Conservation (phyloP, 1,140 invertebrate genomes). For the Pectinophora gossypiella region DNA sequence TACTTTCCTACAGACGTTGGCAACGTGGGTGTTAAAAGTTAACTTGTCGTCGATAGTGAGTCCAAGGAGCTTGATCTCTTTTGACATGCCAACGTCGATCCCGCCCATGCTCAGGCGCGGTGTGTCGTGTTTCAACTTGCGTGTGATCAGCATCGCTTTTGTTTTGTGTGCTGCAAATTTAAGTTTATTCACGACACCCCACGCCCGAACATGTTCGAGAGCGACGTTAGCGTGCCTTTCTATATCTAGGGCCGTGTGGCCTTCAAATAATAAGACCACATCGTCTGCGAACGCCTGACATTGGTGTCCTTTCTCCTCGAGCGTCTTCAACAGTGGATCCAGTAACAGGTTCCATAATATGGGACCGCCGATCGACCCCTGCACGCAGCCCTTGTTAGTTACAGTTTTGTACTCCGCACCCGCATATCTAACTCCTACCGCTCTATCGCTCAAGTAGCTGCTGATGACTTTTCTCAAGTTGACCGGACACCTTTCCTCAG, state of each 20-base stretch:
- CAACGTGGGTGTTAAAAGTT: background rate
- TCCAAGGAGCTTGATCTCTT: background rate
- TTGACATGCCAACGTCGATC: no score
- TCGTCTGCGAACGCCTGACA: background rate
- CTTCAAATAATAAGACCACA: background rate
- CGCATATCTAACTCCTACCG: background rate
- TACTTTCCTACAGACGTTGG: background rate
- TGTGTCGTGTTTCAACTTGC: background rate
- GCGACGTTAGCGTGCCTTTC: no score
- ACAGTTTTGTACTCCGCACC: background rate
- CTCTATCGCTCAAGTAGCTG: background rate
- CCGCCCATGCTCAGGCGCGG: background rate
- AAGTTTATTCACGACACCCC: no score
- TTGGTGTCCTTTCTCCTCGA: background rate
- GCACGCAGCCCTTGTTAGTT: background rate
- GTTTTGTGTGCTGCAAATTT: no score
- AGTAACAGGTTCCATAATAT: no score
- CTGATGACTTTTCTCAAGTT: background rate
- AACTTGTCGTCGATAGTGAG: background rate
- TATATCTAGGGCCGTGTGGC: background rate
- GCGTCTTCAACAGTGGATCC: background rate
- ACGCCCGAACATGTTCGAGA: no score
- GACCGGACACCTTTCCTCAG: background rate
- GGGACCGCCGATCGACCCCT: background rate
- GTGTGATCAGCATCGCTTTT: background rate